Base-by-base conservation (phyloP, 1,140 invertebrate species). In the Papilio glaucus region DNA sequence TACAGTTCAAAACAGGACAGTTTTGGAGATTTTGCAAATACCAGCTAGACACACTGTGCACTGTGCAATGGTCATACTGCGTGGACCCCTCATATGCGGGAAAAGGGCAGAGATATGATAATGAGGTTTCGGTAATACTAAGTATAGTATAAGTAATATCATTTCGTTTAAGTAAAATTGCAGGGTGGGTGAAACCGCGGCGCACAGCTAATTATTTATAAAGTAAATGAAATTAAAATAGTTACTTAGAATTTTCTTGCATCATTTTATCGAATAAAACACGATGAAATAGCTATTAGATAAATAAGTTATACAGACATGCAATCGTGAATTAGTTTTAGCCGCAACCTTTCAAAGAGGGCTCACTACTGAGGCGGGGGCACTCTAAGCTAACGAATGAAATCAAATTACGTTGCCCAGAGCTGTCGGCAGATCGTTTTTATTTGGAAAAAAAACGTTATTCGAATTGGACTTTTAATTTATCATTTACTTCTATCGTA, bases 271-370 rank as follows among this genome's bases (percentile, higher is more conserved):
- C 12, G 18, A 57, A 57, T 57, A 15, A 57, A 12, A 57, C 21
- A 57, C 49, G 49, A 57, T 57, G 8, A 57, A 57, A 57, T 24
- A 57, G 49, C 49, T 26, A 57, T 57, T 57, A 62, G 60, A 68
- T 65, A 65, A 68, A 45, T 29, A 45, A 10, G 41, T 68, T 45
- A 37, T 41, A 68, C 26, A 45, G 65, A 68, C 29, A 45, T 68
- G 12, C 10, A 45, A 45, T 68, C 39, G 38, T 10, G 39, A 45
- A 68, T 68, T 68, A 68, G 39, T 68, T 42, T 68, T 68, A 68
- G 65, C 65, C 26, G 18, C 39, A 68, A 29, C 65, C 65, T 68
- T 68, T 68, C 65, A 68, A 68, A 68, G 65, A 45, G 63, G 26
- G 39, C 39, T 42, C 39, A 68, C 21, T 68, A 45, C 65, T 45